Evolutionary conservation across 2,888 invertebrate species (phyloP).

Genomic region (Nymphalis polychloros): DNA sequence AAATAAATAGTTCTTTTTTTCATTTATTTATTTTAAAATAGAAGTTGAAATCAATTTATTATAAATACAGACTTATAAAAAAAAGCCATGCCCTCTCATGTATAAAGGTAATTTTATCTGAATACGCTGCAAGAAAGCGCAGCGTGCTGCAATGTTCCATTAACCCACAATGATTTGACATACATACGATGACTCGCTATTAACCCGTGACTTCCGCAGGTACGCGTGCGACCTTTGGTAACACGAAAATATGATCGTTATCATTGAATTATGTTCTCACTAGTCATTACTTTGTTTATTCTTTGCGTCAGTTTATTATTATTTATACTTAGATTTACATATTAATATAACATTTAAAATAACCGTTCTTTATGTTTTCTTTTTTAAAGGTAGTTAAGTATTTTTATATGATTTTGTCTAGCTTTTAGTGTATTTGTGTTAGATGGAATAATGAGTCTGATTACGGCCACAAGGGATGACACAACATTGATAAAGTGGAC

Average conservation of each 20-base stretch:
- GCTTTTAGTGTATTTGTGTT: too few species aligned
- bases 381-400: too few species aligned
- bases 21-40: neutral
- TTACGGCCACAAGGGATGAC: too few species aligned
- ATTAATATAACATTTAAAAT: neutral
- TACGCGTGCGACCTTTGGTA: conserved; percentile 31
- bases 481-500: too few species aligned
- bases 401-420: too few species aligned
- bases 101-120: conserved; percentile 39
- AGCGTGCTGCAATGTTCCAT: conserved; percentile 61
- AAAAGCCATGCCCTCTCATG: conserved; percentile 27
- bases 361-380: neutral
- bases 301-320: neutral
- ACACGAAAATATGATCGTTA: conserved; percentile 15
- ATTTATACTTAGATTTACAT: neutral
- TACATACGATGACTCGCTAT: conserved; percentile 53
- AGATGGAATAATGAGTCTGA: too few species aligned
- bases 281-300: neutral
- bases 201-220: conserved; percentile 37
- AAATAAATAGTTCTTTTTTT: neutral
- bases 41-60: neutral
- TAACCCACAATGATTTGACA: conserved; percentile 67
- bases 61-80: conserved; percentile 1
- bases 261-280: neutral
- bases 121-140: conserved; percentile 66